Percentiles rank a stretch among this genome's conserved stretches.
Conservation (phyloP, 2,888 invertebrate species). For the Flabesymbios commensalis region DNA sequence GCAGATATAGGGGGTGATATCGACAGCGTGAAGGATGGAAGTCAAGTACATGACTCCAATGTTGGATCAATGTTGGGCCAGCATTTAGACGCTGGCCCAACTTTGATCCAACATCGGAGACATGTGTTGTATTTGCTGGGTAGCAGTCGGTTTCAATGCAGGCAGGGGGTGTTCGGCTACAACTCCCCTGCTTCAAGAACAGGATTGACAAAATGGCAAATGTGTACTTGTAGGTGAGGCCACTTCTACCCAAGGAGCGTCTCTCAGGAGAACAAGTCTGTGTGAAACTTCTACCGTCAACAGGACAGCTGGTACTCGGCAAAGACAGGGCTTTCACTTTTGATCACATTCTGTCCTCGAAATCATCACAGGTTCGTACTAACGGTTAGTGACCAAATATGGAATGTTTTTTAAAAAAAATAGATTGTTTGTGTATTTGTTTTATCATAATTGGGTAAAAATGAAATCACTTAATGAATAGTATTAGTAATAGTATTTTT, state of each 20-base stretch:
- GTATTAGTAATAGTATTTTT: neutral
- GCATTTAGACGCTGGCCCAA: no score
- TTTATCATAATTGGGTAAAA: neutral
- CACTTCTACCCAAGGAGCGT: constrained; percentile 58
- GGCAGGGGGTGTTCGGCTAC: no score
- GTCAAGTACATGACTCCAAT: no score
- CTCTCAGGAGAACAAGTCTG: constrained; percentile 57
- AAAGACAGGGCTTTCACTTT: constrained; percentile 79
- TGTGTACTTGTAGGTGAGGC: constrained; percentile 44
- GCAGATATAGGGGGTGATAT: no score
- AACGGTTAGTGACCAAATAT: neutral
- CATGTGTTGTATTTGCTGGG: no score
- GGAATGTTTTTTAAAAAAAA: neutral
- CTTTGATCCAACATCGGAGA: no score
- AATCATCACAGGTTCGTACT: constrained; percentile 68
- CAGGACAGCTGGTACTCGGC: constrained; percentile 67
- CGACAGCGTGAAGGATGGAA: no score
- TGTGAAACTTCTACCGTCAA: constrained; percentile 47
- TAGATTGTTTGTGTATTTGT: neutral
- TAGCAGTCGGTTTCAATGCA: no score
- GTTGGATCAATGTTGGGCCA: no score
- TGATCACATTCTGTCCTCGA: constrained; percentile 78
- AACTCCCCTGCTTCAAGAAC: no score
- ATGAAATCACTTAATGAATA: no score
- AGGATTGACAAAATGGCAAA: no score